phyloP scores from a whole-genome alignment of 2,888 invertebrate species.

The Coecobrya sp. region DNA sequence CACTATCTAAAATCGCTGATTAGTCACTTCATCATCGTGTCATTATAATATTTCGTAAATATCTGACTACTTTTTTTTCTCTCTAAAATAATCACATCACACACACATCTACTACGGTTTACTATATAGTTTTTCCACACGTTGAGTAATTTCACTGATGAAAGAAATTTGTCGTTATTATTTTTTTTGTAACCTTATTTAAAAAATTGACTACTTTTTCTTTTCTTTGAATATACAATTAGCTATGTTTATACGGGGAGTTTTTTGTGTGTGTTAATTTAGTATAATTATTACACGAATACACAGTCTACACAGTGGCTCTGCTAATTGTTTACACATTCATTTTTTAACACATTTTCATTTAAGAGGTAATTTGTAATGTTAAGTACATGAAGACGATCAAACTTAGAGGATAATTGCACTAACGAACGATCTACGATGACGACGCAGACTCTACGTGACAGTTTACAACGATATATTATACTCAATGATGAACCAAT shows the following conservation, averaged over 20 bases:
- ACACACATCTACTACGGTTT: conserved; percentile 23
- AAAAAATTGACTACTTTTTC: conserved; percentile 2
- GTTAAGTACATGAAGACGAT: conserved; percentile 28
- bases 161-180: neutral
- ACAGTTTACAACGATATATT: conserved; percentile 36
- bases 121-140: neutral
- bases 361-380: neutral
- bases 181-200: neutral
- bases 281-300: neutral
- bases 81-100: conserved; percentile 14
- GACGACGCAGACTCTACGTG: conserved; percentile 36
- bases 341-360: neutral
- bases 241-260: neutral
- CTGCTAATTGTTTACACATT: neutral
- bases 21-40: conserved; percentile 39
- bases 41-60: neutral
- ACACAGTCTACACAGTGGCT: conserved; percentile 11
- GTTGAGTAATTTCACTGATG: neutral
- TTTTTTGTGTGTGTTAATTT: neutral
- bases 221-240: neutral
- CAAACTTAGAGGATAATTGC: neutral
- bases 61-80: neutral
- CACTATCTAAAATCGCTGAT: conserved; percentile 18
- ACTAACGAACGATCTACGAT: conserved; percentile 22
- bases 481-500: neutral